These are phyloP conservation scores for Bos indicus DNA, from an alignment of 2,113 vertebrate genomes.

Conservation along the genomic window DNA sequence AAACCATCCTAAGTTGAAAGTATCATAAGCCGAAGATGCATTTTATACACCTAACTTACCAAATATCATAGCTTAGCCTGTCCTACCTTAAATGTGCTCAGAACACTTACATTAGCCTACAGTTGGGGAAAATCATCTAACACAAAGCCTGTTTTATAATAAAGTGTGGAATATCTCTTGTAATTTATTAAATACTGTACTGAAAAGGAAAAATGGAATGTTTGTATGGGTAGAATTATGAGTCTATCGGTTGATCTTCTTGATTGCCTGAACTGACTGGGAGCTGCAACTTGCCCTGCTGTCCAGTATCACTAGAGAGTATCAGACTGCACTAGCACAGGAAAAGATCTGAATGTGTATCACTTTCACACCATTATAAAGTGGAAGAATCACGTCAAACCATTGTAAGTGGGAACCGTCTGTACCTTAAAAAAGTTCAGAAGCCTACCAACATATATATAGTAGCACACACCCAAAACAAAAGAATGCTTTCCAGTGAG, in stretches of 20 bases:
- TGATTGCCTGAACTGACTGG: not conserved
- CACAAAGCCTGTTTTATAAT: not conserved
- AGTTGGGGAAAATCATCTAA: not conserved
- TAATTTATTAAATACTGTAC: not conserved
- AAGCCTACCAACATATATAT: constrained; percentile 55
- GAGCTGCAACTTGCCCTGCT: not conserved
- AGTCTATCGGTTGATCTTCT: not conserved
- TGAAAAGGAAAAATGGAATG: not conserved
- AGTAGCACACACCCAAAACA: not conserved
- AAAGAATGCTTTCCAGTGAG: constrained; percentile 47
- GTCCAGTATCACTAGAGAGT: not conserved
- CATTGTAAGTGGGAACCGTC: not conserved
- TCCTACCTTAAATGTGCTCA: not conserved
- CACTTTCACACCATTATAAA: not conserved
- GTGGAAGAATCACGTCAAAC: not conserved
- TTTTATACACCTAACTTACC: not conserved
- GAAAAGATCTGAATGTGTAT: not conserved
- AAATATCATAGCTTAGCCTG: not conserved
- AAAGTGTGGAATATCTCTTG: not conserved
- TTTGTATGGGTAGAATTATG: not conserved
- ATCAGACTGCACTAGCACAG: not conserved
- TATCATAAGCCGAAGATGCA: not conserved
- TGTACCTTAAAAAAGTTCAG: constrained; percentile 62
- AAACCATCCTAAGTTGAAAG: not conserved
- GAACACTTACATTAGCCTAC: not conserved